Base-by-base conservation (phyloP, 2,797 vertebrate species). In the Phataginus tricuspis region DNA sequence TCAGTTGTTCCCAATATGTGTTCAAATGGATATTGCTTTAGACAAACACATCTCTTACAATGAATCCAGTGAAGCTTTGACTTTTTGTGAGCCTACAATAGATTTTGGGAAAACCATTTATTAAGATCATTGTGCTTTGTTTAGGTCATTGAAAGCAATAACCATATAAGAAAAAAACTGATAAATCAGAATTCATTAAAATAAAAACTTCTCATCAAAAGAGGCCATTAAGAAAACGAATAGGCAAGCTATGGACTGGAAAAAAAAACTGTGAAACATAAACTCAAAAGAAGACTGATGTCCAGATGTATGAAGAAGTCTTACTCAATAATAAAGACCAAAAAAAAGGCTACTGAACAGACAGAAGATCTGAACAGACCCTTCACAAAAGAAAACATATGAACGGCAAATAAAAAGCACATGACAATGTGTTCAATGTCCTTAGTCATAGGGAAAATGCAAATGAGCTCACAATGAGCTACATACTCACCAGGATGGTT, bases 191-290 rank as follows among this genome's bases (percentile, higher is more conserved):
- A 7, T 80, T 94, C 14, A 31, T 61, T 16, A 84, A 96, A 83
- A 91, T 72, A 53, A 71, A 93, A 91, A 69, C 14, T 64, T 71
- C 8, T 90, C 75, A 42, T 79, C n/a, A 68, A 85, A 64, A 86
- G 12, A 93, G 11, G 75, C 12, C 39, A 51, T 89, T 95, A 86
- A 77, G 45, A 94, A 96, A 93, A 94, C 42, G 55, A 96, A 92
- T 4, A 92, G 55, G 37, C n/a, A 88, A 82, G 51, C 16, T 23
- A 45, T 29, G n/a, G 29, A 71, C 34, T 68, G 15, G 27, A 86
- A 90, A 75, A 84, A 86, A 97, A 91, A 49, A 86, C 72, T 91
- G 78, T 31, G 83, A 95, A 90, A 88, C 66, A 51, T 68, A 74
- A 95, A 86, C 19, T 86, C 72, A 29, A 61, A 39, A 84, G 86